phyloP scores from a whole-genome alignment of 2,797 vertebrate species.

The Tokudaia tokunoshimensis region DNA sequence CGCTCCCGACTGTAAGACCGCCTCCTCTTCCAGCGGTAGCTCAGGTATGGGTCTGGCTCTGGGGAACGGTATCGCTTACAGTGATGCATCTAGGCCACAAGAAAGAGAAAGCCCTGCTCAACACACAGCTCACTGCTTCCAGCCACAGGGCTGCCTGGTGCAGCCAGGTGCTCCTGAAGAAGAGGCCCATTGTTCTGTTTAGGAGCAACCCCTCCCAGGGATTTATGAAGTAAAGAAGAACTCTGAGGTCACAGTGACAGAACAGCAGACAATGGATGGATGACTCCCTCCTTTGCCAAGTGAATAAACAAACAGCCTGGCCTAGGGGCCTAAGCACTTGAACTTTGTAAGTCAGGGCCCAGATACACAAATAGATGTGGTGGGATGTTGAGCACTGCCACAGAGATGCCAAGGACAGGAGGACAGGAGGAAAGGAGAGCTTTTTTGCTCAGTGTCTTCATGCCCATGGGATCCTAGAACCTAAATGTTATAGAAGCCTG shows the following conservation, averaged over 20 bases:
- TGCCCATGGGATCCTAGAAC: background rate
- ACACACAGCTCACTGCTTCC: background rate
- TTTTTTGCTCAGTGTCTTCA: background rate
- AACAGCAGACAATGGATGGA: constrained; percentile 64
- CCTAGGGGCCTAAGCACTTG: background rate
- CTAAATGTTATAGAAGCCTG: background rate
- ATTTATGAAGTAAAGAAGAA: constrained; percentile 81
- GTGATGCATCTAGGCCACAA: constrained; percentile 89
- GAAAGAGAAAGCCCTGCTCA: constrained; percentile 56
- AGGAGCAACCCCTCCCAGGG: constrained; percentile 62
- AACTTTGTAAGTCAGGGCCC: background rate
- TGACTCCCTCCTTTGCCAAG: constrained; percentile 22
- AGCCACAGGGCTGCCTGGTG: background rate
- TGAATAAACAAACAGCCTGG: constrained; percentile 59
- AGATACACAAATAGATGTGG: background rate
- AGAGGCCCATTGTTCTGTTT: constrained; percentile 70
- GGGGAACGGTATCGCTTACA: constrained; percentile 89
- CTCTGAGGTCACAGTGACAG: constrained; percentile 78
- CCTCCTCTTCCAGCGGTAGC: constrained; percentile 88
- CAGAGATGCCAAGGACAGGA: background rate
- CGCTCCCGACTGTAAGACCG: constrained; percentile 88
- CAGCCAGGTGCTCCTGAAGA: constrained; percentile 46
- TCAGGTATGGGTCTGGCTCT: constrained; percentile 87
- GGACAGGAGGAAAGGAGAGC: background rate
- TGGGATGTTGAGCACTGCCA: background rate